A percentile compares a stretch with the other conserved stretches of the same genome.
phyloP scores from a whole-genome alignment of 2,888 invertebrate species.

The Gasteruption jaculator region DNA sequence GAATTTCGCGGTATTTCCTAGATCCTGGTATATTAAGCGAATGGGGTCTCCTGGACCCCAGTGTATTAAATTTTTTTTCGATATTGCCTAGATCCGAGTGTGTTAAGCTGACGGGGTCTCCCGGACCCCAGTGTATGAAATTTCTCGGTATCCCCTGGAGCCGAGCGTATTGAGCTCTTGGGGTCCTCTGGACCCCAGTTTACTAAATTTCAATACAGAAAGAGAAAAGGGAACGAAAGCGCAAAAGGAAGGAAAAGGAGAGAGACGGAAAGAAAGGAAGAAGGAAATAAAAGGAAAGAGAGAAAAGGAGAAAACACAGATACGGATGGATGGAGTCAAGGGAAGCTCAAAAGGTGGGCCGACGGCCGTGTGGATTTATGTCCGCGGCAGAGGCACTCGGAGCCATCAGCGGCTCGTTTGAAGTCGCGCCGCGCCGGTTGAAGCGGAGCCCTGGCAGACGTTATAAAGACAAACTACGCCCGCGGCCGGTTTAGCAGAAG shows the following conservation, averaged over 20 bases:
- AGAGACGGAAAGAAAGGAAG: constrained; percentile 13
- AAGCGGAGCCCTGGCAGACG: constrained; percentile 37
- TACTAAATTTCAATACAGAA: too few relatives aligned
- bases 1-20: too few relatives aligned
- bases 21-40: too few relatives aligned
- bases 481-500: constrained; percentile 37
- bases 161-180: too few relatives aligned
- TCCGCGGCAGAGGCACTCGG: constrained; percentile 50
- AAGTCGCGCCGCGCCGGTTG: constrained; percentile 42
- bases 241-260: constrained; percentile 16
- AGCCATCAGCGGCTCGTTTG: constrained; percentile 52
- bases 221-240: constrained; percentile 15
- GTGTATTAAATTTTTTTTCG: too few relatives aligned
- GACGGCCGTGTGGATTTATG: constrained; percentile 52
- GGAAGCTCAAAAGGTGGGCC: constrained; percentile 43
- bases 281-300: constrained; percentile 12
- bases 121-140: too few relatives aligned
- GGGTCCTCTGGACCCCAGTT: too few relatives aligned
- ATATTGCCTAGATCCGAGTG: too few relatives aligned
- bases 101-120: too few relatives aligned
- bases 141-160: too few relatives aligned
- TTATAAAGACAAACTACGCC: constrained; percentile 53
- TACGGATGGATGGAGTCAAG: constrained; percentile 22
- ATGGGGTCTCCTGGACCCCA: too few relatives aligned
- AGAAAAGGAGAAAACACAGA: constrained; percentile 22